Conservation (phyloP, 2,113 vertebrate species). For the Psophia crepitans region DNA sequence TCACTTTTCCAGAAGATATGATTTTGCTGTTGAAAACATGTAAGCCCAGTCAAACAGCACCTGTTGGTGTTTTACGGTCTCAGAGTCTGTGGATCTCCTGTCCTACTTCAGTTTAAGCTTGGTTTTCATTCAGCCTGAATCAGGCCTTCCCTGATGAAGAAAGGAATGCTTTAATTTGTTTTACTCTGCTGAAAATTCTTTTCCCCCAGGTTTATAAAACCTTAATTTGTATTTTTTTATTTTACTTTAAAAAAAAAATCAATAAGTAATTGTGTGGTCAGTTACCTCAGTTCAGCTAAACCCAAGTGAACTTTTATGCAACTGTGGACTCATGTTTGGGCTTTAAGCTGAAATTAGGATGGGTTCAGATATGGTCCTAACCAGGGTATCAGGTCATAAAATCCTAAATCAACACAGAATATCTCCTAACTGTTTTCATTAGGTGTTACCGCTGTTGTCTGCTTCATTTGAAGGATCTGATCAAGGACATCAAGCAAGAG, state of each 20-base stretch:
- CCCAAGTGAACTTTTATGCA: not conserved
- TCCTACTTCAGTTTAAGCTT: not conserved
- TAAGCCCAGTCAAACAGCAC: not conserved
- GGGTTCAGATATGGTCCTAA: not conserved
- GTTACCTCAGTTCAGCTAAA: not conserved
- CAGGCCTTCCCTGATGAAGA: not conserved
- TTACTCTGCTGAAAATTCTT: too few species aligned
- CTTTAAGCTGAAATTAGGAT: not conserved
- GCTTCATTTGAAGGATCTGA: not conserved
- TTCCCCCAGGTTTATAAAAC: too few species aligned
- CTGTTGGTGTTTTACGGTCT: not conserved
- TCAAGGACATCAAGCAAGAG: not conserved
- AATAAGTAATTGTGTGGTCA: too few species aligned
- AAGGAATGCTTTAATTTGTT: too few species aligned
- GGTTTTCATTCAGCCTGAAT: not conserved
- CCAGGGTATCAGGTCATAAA: not conserved
- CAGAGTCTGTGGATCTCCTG: not conserved
- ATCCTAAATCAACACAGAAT: not conserved
- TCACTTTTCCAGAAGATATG: not conserved
- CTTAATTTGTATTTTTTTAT: too few species aligned
- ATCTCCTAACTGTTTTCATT: not conserved
- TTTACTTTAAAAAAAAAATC: too few species aligned
- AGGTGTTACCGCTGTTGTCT: not conserved
- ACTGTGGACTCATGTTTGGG: not conserved
- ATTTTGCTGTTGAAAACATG: not conserved